Evolutionary conservation across 2,113 vertebrate species (phyloP), one percentile per base, ranked within the genome.

Genomic region (Thunnus maccoyii): DNA sequence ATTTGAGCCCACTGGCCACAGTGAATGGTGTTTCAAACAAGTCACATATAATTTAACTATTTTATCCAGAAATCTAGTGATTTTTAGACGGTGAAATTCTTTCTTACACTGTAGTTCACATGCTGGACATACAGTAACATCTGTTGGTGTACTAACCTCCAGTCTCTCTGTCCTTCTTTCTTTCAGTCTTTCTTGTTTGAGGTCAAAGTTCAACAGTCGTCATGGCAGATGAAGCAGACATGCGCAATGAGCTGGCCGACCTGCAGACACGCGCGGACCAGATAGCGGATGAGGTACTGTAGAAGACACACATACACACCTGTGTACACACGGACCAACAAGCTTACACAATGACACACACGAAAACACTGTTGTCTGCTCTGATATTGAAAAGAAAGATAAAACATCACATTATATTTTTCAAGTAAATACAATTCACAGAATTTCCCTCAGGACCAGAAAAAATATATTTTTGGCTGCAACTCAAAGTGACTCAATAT

Each of bases 211-310:
- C 77, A 86, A 75, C 82, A 86, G 83, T 93, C 87, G 74, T 44
- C 88, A 99, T 99, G 98, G 98, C 97, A 0, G 97, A 99, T 75
- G 98, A 99, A 13, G 93, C 97, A 0, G 98, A 99, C 86, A 99
- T 99, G 98, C 98, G 98, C 94, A 99, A 99, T 93, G 98, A 99
- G 93, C 92, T 99, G 93, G 94, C 97, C 18, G 97, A 99, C 93
- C 97, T 99, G 97, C 98, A 99, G 94, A 94, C 97, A 75, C 95
- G 97, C 62, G 98, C 98, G 0, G 98, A 99, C 93, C 97, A 99
- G 94, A 92, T 99, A 71, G 96, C 96, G 0, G 98, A 99, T 93
- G 98, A 99, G 95, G 98, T 99, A 90, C 93, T 65, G 64, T n/a
- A 58, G 16, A 78, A 52, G 17, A 54, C 64, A 63, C 16, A 32